Percentiles rank a stretch among this genome's conserved stretches.
Evolutionary conservation across 2,888 invertebrate species (phyloP).

Genomic region (Chloroclysta siterata): DNA sequence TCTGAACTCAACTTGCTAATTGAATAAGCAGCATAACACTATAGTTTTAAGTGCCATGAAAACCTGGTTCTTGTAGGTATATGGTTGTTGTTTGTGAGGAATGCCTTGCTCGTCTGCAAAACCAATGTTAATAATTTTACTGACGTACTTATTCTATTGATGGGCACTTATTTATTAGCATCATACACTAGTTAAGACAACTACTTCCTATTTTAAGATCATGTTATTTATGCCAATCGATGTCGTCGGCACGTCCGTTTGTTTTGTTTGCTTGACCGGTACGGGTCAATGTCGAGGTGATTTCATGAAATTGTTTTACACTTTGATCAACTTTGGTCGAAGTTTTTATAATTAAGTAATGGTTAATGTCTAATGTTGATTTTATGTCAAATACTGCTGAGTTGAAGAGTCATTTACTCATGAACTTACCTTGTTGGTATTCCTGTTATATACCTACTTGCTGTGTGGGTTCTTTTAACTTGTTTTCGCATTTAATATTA

Average conservation of each 20-base stretch:
- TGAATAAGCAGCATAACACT: neutral
- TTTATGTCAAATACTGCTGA: too few species aligned
- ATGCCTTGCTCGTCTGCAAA: neutral
- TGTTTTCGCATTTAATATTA: conserved; percentile 3
- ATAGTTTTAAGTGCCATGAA: neutral
- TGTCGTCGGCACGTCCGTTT: conserved; percentile 19
- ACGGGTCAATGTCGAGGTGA: conserved; percentile 42
- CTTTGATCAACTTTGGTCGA: conserved; percentile 3
- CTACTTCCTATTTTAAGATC: conserved; percentile 32
- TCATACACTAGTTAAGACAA: conserved; percentile 15
- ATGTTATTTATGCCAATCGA: conserved; percentile 26
- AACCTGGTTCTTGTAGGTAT: too few species aligned
- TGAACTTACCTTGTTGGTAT: too few species aligned
- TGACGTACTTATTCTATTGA: conserved; percentile 18
- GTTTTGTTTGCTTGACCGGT: conserved; percentile 29
- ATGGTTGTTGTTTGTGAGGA: neutral
- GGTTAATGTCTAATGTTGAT: too few species aligned
- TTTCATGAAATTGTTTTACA: conserved; percentile 6
- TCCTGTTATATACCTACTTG: conserved; percentile 16
- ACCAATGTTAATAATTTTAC: conserved; percentile 3
- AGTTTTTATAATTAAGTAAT: neutral
- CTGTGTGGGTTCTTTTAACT: conserved; percentile 4
- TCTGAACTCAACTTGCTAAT: neutral
- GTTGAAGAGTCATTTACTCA: too few species aligned
- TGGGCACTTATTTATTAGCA: conserved; percentile 12